Conservation (phyloP, 2,113 vertebrate genomes). For the Gasterosteus aculeatus region DNA sequence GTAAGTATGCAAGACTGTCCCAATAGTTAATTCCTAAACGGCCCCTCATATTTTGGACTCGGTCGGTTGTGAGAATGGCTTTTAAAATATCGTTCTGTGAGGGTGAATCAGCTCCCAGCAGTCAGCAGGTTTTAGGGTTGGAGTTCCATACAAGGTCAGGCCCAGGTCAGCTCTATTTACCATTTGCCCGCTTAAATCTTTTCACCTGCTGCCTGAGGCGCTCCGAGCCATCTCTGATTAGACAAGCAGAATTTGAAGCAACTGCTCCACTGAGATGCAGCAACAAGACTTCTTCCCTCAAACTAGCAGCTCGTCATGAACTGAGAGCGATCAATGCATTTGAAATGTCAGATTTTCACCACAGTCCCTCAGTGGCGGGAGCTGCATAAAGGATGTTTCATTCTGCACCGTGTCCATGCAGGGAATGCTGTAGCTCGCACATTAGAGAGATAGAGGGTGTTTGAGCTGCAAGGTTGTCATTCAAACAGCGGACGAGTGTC, state of each 20-base stretch:
- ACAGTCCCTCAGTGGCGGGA: slow-evolving; percentile 30
- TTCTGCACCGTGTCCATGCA: slow-evolving; percentile 2
- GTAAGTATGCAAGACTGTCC: too few species aligned
- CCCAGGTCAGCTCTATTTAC: not conserved
- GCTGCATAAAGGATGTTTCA: not conserved
- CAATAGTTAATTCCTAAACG: too few species aligned
- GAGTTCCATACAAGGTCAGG: not conserved
- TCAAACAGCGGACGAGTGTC: slow-evolving; percentile 13
- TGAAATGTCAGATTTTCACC: slow-evolving; percentile 35
- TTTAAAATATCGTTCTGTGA: not conserved
- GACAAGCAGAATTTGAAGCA: not conserved
- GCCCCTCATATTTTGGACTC: too few species aligned
- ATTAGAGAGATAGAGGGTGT: slow-evolving; percentile 8
- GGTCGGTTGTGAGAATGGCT: not conserved
- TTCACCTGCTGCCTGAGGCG: not conserved
- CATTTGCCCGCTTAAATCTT: not conserved
- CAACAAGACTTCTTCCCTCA: not conserved
- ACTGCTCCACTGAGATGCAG: not conserved
- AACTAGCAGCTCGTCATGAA: not conserved
- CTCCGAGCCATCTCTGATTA: not conserved
- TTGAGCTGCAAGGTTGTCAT: not conserved
- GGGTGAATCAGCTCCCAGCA: not conserved
- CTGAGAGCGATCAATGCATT: not conserved
- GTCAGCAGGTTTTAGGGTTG: not conserved
- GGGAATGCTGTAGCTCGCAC: not conserved